Base-by-base conservation (phyloP, 2,797 vertebrate species). In the Schizothorax lantsangensis region DNA sequence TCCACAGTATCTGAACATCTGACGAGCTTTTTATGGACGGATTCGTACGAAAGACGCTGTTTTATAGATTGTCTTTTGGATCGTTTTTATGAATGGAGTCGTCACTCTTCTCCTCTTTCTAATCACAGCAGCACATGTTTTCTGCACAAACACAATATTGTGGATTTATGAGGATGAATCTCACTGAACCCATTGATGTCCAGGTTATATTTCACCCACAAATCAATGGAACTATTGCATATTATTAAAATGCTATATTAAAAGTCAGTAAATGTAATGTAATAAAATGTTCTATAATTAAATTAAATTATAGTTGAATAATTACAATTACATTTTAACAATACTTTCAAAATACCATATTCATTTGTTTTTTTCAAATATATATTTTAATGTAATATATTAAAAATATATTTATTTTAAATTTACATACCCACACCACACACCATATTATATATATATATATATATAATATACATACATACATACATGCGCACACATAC, bases 11-110 rank as follows among this genome's bases (percentile, higher is more conserved):
- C 11, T 73, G 5, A 10, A 40, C 6, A 45, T 64, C 11, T 8
- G 43, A 21, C 0, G 19, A 2, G 23, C 33, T 36, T 17, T 19
- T 5, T 62, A 4, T 3, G 33, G n/a, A 79, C 14, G 93, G 92
- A 96, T 96, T 96, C 92, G 88, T 91, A 93, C 81, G 6, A 71
- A 89, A 87, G 90, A 88, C 86, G 85, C 91, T 86, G 90, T 95
- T 95, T 95, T 94, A 88, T 95, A 95, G 84, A 75, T 81, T 90
- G 88, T 91, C 87, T 90, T 78, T 85, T 85, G 92, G 88, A 85
- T 91, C 86, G 90, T 95, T 95, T 93, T 85, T 91, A 94, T 83
- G 86, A 90, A 90, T 88, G 57, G 75, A 89, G 59, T 52, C 45
- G 66, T 52, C 45, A 52, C 17, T 77, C 77, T 47, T 74, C 52